These are phyloP conservation scores for Eurytoma adleriae DNA, from an alignment of 2,888 invertebrate genomes.

Conservation along the genomic window DNA sequence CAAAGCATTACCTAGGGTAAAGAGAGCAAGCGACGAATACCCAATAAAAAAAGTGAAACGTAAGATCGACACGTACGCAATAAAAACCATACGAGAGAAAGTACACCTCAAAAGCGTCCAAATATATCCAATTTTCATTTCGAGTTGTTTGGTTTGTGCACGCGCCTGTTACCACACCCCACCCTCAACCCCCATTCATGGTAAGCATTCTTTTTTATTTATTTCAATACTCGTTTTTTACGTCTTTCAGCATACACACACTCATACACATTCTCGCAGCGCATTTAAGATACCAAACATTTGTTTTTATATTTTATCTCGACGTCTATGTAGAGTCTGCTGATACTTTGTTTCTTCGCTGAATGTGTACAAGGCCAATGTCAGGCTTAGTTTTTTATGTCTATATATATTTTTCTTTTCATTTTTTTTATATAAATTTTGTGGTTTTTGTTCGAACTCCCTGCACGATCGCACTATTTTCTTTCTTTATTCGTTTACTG, in stretches of 20 bases:
- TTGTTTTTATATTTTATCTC: slow-evolving; percentile 6
- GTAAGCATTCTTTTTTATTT: slow-evolving; percentile 76
- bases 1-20: slow-evolving; percentile 17
- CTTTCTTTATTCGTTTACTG: slow-evolving; percentile 18
- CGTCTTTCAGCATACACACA: slow-evolving; percentile 33
- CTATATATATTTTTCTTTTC: slow-evolving; percentile 4
- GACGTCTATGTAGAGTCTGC: slow-evolving; percentile 45
- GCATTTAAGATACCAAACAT: slow-evolving; percentile 4
- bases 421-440: slow-evolving; percentile 5
- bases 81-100: slow-evolving; percentile 55
- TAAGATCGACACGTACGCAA: slow-evolving; percentile 11
- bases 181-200: slow-evolving; percentile 75
- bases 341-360: slow-evolving; percentile 31
- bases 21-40: slow-evolving; percentile 32
- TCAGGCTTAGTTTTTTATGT: slow-evolving; percentile 14
- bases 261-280: slow-evolving; percentile 2
- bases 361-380: slow-evolving; percentile 21
- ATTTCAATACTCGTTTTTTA: slow-evolving; percentile 65
- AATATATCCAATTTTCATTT: slow-evolving; percentile 75
- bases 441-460: slow-evolving; percentile 25
- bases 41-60: slow-evolving; percentile 52
- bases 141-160: slow-evolving; percentile 77
- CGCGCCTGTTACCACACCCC: slow-evolving; percentile 76
- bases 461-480: slow-evolving; percentile 44
- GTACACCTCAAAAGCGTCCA: slow-evolving; percentile 65